These are phyloP conservation scores for Vanacampus margaritifer DNA, from an alignment of 2,113 vertebrate genomes.

Conservation along the genomic window DNA sequence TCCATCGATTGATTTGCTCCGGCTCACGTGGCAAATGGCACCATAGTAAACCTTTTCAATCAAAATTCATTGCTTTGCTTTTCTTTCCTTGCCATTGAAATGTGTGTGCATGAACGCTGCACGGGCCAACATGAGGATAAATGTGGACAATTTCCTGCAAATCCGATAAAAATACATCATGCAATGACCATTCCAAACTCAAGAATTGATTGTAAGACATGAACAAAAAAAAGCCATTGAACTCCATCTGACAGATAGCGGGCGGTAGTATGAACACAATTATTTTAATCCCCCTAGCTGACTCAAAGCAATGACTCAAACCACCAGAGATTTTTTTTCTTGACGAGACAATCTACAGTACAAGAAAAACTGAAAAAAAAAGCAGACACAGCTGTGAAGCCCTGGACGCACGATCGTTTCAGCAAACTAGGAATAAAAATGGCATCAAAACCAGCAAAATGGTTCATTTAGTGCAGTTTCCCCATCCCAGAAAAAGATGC, in stretches of 20 bases:
- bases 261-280: background rate
- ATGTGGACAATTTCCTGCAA: background rate
- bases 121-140: too few species aligned
- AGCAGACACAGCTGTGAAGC: background rate
- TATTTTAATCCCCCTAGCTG: too few species aligned
- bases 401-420: too few species aligned
- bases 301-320: background rate
- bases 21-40: background rate
- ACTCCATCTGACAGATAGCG: background rate
- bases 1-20: background rate
- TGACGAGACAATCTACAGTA: background rate
- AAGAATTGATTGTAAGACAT: background rate
- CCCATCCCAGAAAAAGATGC: too few species aligned
- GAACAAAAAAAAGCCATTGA: background rate
- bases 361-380: background rate
- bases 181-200: background rate
- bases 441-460: too few species aligned
- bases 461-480: too few species aligned
- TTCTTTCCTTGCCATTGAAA: background rate
- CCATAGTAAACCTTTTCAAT: background rate
- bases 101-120: background rate
- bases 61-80: background rate
- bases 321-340: background rate
- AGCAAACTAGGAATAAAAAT: too few species aligned
- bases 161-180: background rate